Evolutionary conservation across 1,140 invertebrate genomes (phyloP).

Genomic region (Anastrepha ludens): DNA sequence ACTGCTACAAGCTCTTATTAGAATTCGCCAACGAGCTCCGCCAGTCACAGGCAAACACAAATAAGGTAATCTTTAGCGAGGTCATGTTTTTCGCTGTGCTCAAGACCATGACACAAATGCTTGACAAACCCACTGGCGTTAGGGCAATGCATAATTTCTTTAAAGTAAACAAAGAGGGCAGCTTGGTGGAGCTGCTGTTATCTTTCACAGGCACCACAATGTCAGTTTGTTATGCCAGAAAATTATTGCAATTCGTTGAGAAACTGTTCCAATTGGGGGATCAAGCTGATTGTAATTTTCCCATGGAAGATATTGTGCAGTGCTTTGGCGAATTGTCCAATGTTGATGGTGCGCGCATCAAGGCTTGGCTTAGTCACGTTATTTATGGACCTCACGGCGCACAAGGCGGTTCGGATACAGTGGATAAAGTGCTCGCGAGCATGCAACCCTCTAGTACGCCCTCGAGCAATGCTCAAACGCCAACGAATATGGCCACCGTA

Average conservation of each 20-base stretch:
- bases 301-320: constrained; percentile 81
- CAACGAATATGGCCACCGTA: constrained; percentile 73
- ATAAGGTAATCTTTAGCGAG: constrained; percentile 66
- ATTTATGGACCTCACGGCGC: constrained; percentile 76
- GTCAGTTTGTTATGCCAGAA: constrained; percentile 83
- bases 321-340: constrained; percentile 81
- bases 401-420: constrained; percentile 15
- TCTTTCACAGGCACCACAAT: constrained; percentile 82
- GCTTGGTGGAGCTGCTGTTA: constrained; percentile 84
- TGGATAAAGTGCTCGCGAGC: constrained; percentile 53
- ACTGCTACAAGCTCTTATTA: constrained; percentile 82
- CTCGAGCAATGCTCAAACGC: constrained; percentile 74
- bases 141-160: constrained; percentile 90
- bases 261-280: constrained; percentile 84
- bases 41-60: constrained; percentile 59
- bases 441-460: constrained; percentile 72
- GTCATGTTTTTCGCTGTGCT: constrained; percentile 69
- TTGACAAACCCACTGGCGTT: constrained; percentile 86
- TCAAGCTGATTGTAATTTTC: constrained; percentile 77
- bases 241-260: constrained; percentile 88
- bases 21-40: constrained; percentile 75
- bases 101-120: constrained; percentile 87
- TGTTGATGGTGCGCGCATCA: constrained; percentile 80
- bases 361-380: constrained; percentile 82
- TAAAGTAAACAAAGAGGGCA: constrained; percentile 77